Evolutionary conservation across 2,888 invertebrate species (phyloP), one percentile per base, ranked within the genome.

Genomic region (Eugnorisma glareosa): DNA sequence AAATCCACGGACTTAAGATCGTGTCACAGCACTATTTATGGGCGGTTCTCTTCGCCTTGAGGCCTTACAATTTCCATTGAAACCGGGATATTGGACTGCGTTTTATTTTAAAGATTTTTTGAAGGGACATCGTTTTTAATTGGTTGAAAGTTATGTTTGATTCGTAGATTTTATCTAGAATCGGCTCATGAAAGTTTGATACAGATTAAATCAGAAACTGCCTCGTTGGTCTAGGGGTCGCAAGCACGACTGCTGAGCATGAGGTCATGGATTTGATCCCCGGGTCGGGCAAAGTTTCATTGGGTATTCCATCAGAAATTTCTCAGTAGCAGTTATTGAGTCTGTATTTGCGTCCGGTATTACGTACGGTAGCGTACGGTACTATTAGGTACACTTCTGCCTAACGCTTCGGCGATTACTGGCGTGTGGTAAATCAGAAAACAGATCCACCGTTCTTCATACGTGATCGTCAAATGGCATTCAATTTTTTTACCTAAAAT

Each of bases 1-100:
- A 77, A 74, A 81, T 74, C 67, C 73, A 70, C 85, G 79, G 75
- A 79, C 48, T 74, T 59, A 40, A 15, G 68, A 24, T n/a, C 40
- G 45, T 75, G 75, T 69, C 82, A 2, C 85, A 83, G 37, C 85
- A 64, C 79, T 85, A 86, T 86, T 83, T 81, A 83, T 77, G 66
- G 64, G 59, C 5, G 66, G 45, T 66, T 72, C 69, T 79, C 69
- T 43, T 40, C 63, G 82, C 59, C 67, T 73, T 68, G 66, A 75
- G 75, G 71, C 61, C 54, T 74, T 67, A 68, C 69, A 75, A 64
- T 76, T 80, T 67, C 51, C 67, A 67, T 71, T 76, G 13, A 75
- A 35, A 31, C 35, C 18, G 43, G 45, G 40, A 75, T 79, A 83
- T 83, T 79, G 72, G 67, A 68, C 70, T 59, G 64, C 37, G 18